phyloP scores from a whole-genome alignment of 2,797 vertebrate genomes.

The Etheostoma perlongum region DNA sequence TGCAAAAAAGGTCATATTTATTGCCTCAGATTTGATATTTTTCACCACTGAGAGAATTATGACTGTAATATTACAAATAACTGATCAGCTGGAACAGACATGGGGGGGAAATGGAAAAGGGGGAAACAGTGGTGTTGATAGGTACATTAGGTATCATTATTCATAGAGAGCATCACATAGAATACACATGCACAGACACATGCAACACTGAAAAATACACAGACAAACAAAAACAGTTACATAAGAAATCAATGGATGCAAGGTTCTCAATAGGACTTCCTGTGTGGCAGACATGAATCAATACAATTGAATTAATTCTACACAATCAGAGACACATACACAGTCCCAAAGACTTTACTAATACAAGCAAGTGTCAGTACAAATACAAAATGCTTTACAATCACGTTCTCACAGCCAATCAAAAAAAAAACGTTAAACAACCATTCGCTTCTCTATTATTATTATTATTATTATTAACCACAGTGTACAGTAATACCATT shows the following conservation, averaged over 20 bases:
- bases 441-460: background rate
- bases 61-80: slow-evolving; percentile 8
- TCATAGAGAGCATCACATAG: slow-evolving; percentile 11
- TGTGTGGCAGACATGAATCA: slow-evolving; percentile 56
- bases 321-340: slow-evolving; percentile 30
- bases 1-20: background rate
- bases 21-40: background rate
- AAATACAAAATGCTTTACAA: slow-evolving; percentile 4
- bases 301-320: slow-evolving; percentile 60
- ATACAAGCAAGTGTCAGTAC: slow-evolving; percentile 30
- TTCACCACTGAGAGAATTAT: background rate
- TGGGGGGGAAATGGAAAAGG: background rate
- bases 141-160: slow-evolving; percentile 9
- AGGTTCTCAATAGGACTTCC: slow-evolving; percentile 58
- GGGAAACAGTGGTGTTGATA: slow-evolving; percentile 1
- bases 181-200: slow-evolving; percentile 51
- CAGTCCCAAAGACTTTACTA: slow-evolving; percentile 30
- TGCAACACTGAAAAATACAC: slow-evolving; percentile 21
- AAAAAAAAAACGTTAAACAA: slow-evolving; percentile 10
- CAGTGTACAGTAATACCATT: background rate
- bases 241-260: slow-evolving; percentile 69
- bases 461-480: background rate
- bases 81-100: background rate
- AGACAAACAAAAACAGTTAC: slow-evolving; percentile 54
- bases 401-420: slow-evolving; percentile 3